A percentile compares a stretch with the other conserved stretches of the same genome.
Evolutionary conservation across 2,888 invertebrate species (phyloP).

Genomic region (Agapetus fuscipes): DNA sequence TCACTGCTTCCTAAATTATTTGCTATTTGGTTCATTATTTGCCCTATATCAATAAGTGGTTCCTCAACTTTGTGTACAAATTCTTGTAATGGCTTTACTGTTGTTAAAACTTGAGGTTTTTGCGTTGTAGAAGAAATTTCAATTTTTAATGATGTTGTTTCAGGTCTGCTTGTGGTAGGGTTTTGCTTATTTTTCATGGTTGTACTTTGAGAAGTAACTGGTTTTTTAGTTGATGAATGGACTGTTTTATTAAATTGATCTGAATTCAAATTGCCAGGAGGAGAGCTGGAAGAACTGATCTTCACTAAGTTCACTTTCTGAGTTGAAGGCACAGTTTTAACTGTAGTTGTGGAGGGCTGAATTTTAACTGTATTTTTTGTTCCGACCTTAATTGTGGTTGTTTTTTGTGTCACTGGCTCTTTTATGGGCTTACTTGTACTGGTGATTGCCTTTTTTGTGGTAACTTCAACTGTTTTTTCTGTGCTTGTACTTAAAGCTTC

Average conservation of each 20-base stretch:
- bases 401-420: conserved; percentile 8
- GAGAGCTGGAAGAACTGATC: conserved; percentile 3
- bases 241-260: no score
- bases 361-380: no score
- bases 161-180: conserved; percentile 5
- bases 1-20: conserved; percentile 40
- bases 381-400: conserved; percentile 16
- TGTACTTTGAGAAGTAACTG: conserved; percentile 17
- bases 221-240: conserved; percentile 28
- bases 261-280: no score
- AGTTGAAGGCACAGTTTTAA: conserved; percentile 10
- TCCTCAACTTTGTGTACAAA: conserved; percentile 29
- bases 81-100: conserved; percentile 18
- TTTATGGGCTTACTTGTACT: conserved; percentile 13
- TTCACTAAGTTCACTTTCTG: neutral
- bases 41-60: conserved; percentile 38
- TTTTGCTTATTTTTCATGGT: conserved; percentile 5
- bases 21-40: conserved; percentile 43
- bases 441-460: conserved; percentile 6
- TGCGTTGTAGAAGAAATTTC: conserved; percentile 8
- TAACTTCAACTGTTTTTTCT: conserved; percentile 5
- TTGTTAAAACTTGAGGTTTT: conserved; percentile 2
- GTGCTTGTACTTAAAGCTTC: conserved; percentile 22
- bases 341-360: no score
- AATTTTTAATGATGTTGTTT: conserved; percentile 10